phyloP scores from a whole-genome alignment of 2,797 vertebrate genomes.

The Astyanax mexicanus region DNA sequence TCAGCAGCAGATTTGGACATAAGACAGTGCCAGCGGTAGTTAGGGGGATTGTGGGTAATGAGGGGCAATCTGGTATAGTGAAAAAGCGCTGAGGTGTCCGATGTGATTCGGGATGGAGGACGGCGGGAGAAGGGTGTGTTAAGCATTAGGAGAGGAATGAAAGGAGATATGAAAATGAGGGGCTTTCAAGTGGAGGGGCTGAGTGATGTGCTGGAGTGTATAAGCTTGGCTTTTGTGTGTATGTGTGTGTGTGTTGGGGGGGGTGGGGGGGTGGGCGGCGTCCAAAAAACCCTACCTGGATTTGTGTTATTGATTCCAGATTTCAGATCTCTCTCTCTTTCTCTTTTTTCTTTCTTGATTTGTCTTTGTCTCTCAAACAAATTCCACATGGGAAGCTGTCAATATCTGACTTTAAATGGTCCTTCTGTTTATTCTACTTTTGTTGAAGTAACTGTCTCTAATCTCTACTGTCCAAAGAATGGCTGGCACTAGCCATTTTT shows the following conservation, averaged over 20 bases:
- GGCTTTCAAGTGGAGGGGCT: conserved; percentile 18
- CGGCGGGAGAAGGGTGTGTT: conserved; percentile 26
- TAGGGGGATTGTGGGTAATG: conserved; percentile 46
- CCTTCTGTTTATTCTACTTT: background rate
- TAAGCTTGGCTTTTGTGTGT: conserved; percentile 4
- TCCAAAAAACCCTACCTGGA: conserved; percentile 67
- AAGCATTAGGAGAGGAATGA: conserved; percentile 36
- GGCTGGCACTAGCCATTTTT: too few species aligned
- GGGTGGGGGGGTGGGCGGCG: too few species aligned
- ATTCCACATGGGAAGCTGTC: conserved; percentile 64
- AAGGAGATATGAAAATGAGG: conserved; percentile 34
- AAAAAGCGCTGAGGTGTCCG: conserved; percentile 29
- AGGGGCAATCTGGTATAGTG: conserved; percentile 36
- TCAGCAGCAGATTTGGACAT: conserved; percentile 34
- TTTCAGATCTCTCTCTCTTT: conserved; percentile 64
- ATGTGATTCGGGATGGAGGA: conserved; percentile 29
- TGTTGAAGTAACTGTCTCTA: too few species aligned
- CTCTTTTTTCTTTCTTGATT: background rate
- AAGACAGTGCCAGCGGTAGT: conserved; percentile 21
- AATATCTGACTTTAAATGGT: conserved; percentile 64
- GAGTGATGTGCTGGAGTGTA: conserved; percentile 22
- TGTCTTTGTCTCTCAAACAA: conserved; percentile 41
- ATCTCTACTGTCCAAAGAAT: too few species aligned
- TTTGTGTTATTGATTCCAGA: conserved; percentile 67
- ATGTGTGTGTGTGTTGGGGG: too few species aligned